phyloP scores from a whole-genome alignment of 1,140 invertebrate genomes.

The Nasonia longicornis region DNA sequence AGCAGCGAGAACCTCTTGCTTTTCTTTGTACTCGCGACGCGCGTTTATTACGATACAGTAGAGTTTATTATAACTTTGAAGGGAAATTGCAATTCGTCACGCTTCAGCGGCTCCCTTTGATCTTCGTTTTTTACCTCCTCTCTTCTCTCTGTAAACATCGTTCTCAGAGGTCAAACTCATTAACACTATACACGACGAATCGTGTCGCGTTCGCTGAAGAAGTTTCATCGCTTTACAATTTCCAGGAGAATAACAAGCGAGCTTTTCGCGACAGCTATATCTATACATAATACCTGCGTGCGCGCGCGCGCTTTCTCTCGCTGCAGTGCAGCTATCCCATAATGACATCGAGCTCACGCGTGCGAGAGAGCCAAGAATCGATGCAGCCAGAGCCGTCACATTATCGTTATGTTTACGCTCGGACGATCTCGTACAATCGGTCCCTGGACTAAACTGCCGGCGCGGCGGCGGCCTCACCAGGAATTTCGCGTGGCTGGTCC shows the following conservation, averaged over 20 bases:
- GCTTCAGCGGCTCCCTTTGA: too few relatives aligned
- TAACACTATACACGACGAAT: too few relatives aligned
- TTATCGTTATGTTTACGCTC: constrained; percentile 62
- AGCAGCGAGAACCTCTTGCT: neutral
- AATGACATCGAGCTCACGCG: neutral
- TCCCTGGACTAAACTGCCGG: neutral
- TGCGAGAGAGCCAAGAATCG: constrained; percentile 15
- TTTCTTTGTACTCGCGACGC: neutral
- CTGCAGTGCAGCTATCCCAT: neutral
- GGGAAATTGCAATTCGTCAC: too few relatives aligned
- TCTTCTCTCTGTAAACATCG: too few relatives aligned
- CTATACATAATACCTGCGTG: neutral
- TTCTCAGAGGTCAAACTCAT: too few relatives aligned
- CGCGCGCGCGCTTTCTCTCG: neutral
- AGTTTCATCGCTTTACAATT: too few relatives aligned
- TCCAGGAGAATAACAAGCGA: too few relatives aligned
- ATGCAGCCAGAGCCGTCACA: constrained; percentile 45
- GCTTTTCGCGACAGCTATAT: neutral
- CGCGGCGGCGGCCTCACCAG: neutral
- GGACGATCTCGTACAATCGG: constrained; percentile 57
- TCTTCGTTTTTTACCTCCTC: too few relatives aligned
- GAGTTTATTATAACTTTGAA: neutral
- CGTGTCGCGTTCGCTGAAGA: too few relatives aligned
- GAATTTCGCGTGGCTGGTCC: constrained; percentile 40
- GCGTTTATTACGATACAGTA: neutral